These are phyloP conservation scores for Vulpes lagopus DNA, from an alignment of 2,113 vertebrate species.

Conservation along the genomic window DNA sequence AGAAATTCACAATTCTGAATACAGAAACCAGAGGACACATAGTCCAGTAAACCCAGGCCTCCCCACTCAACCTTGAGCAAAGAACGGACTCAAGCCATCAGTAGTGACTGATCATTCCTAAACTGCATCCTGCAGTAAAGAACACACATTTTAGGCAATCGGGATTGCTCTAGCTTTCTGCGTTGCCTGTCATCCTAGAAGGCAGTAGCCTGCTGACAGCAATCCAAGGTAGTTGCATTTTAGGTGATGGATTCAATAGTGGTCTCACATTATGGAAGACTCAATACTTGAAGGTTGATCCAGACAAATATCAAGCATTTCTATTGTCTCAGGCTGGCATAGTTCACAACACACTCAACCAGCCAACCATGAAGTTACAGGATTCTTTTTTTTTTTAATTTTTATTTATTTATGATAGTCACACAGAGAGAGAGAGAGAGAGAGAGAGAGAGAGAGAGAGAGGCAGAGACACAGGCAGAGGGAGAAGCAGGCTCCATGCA, in stretches of 20 bases:
- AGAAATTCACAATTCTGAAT: not conserved
- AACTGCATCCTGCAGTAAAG: not conserved
- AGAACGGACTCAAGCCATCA: not conserved
- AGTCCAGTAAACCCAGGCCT: not conserved
- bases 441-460: no score
- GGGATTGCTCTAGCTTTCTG: not conserved
- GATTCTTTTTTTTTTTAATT: no score
- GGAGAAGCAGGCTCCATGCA: no score
- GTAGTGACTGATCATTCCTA: not conserved
- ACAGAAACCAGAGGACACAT: not conserved
- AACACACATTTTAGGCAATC: not conserved
- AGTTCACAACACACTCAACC: not conserved
- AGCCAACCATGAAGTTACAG: not conserved
- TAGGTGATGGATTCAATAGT: not conserved
- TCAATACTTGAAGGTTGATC: not conserved
- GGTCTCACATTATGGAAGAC: not conserved
- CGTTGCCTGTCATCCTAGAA: not conserved
- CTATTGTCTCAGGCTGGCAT: not conserved
- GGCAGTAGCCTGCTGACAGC: not conserved
- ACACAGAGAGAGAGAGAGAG: no score
- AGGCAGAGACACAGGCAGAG: no score
- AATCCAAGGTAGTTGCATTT: not conserved
- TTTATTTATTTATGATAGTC: no score
- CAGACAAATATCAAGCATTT: not conserved
- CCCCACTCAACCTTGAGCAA: not conserved